phyloP scores from a whole-genome alignment of 2,113 vertebrate species.

The Syngnathus typhle region DNA sequence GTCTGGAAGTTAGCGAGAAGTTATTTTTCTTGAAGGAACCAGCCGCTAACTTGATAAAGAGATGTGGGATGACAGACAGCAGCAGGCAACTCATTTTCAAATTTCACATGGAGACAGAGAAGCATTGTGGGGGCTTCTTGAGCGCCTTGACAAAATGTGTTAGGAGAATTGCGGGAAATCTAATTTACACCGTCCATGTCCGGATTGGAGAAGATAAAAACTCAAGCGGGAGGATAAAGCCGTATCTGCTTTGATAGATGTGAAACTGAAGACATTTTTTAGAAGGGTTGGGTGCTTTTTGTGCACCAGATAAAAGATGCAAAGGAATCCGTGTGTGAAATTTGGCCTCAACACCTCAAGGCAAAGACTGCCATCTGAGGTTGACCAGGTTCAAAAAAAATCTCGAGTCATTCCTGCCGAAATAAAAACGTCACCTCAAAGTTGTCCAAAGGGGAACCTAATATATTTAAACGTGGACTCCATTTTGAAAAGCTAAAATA shows the following conservation, averaged over 20 bases:
- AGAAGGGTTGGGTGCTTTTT: slow-evolving; percentile 40
- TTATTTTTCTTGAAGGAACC: slow-evolving; percentile 4
- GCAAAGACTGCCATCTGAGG: slow-evolving; percentile 14
- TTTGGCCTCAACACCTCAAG: slow-evolving; percentile 41
- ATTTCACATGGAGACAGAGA: slow-evolving; percentile 45
- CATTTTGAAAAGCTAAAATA: slow-evolving; percentile 50
- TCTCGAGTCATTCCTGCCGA: slow-evolving; percentile 23
- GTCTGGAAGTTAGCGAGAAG: not conserved
- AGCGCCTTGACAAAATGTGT: slow-evolving; percentile 11
- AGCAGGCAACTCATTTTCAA: slow-evolving; percentile 57
- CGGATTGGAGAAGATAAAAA: not conserved
- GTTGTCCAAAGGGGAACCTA: slow-evolving; percentile 43
- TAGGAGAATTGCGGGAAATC: slow-evolving; percentile 12
- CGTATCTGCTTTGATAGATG: slow-evolving; percentile 38
- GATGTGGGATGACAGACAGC: slow-evolving; percentile 26
- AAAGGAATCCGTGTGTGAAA: slow-evolving; percentile 57
- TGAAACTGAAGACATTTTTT: slow-evolving; percentile 54
- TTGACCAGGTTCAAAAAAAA: not conserved
- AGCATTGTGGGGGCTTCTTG: slow-evolving; percentile 27
- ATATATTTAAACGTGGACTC: slow-evolving; percentile 33
- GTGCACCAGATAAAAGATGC: slow-evolving; percentile 36
- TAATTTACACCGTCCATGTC: no score
- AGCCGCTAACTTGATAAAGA: slow-evolving; percentile 43
- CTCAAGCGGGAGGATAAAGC: slow-evolving; percentile 22
- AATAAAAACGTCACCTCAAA: slow-evolving; percentile 54